These are phyloP conservation scores for Monoplex corrugatus DNA, from an alignment of 2,888 invertebrate genomes.

Conservation along the genomic window DNA sequence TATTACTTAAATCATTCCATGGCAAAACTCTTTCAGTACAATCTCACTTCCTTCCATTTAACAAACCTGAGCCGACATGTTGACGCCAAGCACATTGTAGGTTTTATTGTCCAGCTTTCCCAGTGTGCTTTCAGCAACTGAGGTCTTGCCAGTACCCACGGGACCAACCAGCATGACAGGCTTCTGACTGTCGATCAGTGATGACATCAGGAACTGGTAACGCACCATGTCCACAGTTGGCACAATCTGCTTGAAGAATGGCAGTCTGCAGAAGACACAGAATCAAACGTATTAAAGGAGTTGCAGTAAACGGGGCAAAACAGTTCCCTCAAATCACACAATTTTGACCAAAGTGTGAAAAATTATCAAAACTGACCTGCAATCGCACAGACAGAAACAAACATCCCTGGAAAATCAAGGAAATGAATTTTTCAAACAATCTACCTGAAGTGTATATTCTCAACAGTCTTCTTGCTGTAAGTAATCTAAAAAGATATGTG, in stretches of 20 bases:
- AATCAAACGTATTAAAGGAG: not conserved
- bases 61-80: slow-evolving; percentile 91
- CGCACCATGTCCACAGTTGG: slow-evolving; percentile 94
- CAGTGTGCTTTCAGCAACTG: slow-evolving; percentile 88
- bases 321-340: not conserved
- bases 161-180: slow-evolving; percentile 91
- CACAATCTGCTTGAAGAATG: slow-evolving; percentile 92
- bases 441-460: too few relatives aligned
- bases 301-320: not conserved
- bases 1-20: too few relatives aligned
- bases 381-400: too few relatives aligned
- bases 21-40: too few relatives aligned
- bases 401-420: too few relatives aligned
- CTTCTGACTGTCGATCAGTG: slow-evolving; percentile 86
- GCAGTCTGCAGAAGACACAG: slow-evolving; percentile 83
- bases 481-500: too few relatives aligned
- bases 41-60: too few relatives aligned
- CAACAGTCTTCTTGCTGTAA: too few relatives aligned
- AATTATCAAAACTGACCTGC: too few relatives aligned
- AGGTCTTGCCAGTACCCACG: slow-evolving; percentile 92
- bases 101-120: slow-evolving; percentile 84
- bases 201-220: slow-evolving; percentile 88
- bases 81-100: slow-evolving; percentile 88
- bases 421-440: too few relatives aligned
- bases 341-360: too few relatives aligned